Evolutionary conservation across 2,797 vertebrate genomes (phyloP), one percentile per base, ranked within the genome.

Genomic region (Acipenser transmontanus): DNA sequence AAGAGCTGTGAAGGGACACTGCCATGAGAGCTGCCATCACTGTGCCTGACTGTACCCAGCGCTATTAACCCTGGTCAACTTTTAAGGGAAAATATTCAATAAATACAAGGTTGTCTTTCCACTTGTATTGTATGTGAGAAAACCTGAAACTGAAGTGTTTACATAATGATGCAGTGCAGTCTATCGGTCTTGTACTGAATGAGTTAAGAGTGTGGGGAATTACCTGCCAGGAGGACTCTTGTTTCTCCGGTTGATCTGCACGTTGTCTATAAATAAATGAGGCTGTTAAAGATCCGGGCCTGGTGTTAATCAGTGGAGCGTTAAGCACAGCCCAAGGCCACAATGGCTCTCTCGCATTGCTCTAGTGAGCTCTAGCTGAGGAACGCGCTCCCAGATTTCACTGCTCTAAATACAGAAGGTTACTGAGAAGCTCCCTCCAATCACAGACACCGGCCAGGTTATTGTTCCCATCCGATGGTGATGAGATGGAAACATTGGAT

Each of bases 191-290:
- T 34, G 34, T 34, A 1, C 4, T 34, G 34, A 64, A 57, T 57
- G 54, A 57, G 11, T 57, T 57, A 57, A 13, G 54, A 57, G 6
- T 6, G 54, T 57, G 54, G 1, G 54, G 13, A 57, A 6, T 12
- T 7, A 57, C 4, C 6, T 11, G 12, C 54, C 8, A 57, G 6
- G 6, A 57, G 54, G 54, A 6, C 71, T 76, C 75, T 80, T 72
- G 34, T 34, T 34, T 80, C 73, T 83, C 74, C 81, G 81, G 78
- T 83, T 17, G 51, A 54, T 8, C 12, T 12, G 83, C 74, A 82
- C 80, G 78, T 83, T 74, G 73, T 68, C 66, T 76, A 77, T 78
- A 71, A 81, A 77, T 76, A 78, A 80, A 78, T 72, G 66, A 65
- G 63, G 4, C 50, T 52, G 69, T 74, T 73, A 54, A 49, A 70